Percentiles rank a stretch among this genome's conserved stretches.
phyloP scores from a whole-genome alignment of 2,797 vertebrate genomes.

The Sebastes umbrosus region DNA sequence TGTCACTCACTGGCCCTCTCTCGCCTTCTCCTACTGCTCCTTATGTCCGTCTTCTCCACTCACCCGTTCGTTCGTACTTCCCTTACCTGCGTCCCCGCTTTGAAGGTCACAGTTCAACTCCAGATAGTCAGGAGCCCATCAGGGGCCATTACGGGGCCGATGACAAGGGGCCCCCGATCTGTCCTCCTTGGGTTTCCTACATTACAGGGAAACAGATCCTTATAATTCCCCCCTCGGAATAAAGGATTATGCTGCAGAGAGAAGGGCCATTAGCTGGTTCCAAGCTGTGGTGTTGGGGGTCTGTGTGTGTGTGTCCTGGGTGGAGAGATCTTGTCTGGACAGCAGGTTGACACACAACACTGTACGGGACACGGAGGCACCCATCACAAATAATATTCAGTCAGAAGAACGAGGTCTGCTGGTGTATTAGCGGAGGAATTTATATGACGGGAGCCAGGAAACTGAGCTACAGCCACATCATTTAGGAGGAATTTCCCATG shows the following conservation, averaged over 20 bases:
- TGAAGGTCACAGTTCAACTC: constrained; percentile 87
- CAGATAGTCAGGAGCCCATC: constrained; percentile 79
- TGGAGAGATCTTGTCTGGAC: constrained; percentile 71
- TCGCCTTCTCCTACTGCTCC: constrained; percentile 23
- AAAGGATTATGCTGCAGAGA: constrained; percentile 83
- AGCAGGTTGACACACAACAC: constrained; percentile 45
- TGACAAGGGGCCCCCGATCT: constrained; percentile 87
- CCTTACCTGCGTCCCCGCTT: constrained; percentile 72
- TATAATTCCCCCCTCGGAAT: constrained; percentile 81
- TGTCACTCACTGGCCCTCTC: constrained; percentile 50
- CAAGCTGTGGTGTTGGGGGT: constrained; percentile 51
- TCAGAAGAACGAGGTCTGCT: constrained; percentile 26
- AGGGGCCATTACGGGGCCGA: constrained; percentile 84
- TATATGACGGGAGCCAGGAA: constrained; percentile 34
- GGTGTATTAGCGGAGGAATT: constrained; percentile 60
- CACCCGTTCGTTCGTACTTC: constrained; percentile 53
- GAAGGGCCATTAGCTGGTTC: constrained; percentile 81
- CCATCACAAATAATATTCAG: constrained; percentile 44
- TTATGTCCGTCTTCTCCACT: constrained; percentile 30
- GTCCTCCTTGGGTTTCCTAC: constrained; percentile 84
- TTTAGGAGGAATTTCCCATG: constrained; percentile 52
- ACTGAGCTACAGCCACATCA: constrained; percentile 10
- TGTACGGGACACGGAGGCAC: constrained; percentile 29
- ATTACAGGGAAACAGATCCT: constrained; percentile 87
- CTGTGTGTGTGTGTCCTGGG: constrained; percentile 23